Evolutionary conservation across 2,113 vertebrate species (phyloP), one percentile per base, ranked within the genome.

Genomic region (Notarius quadriscutis): DNA sequence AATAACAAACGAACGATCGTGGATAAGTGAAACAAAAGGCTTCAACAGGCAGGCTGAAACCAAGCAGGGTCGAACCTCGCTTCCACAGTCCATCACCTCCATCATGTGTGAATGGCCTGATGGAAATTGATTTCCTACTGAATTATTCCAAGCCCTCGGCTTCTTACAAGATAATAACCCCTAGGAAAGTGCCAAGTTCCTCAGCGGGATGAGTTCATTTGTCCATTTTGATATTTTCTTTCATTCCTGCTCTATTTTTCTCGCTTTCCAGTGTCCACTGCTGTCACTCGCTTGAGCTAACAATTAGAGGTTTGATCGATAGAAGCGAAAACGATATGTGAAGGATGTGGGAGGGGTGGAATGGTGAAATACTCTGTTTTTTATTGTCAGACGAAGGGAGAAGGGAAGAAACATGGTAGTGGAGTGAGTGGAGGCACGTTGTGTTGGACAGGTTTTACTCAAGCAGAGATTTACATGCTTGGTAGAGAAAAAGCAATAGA

Each of bases 121-220:
- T 94, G 91, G 89, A 95, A 95, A 95, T 95, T 92, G 94, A 95
- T 95, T 94, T 94, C 89, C 91, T 84, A 92, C 93, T 93, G 92
- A 94, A 93, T 94, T 94, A 95, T 94, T 93, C 83, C 53, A 69
- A 72, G 69, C 87, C 87, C 85, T 90, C 84, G 87, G 87, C 89
- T 89, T 91, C 27, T 15, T 88, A 82, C 72, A 87, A 89, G 88
- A 89, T 74, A 88, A 89, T 88, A 91, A 89, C 85, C 87, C 83
- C 81, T 80, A 74, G 71, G 55, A 84, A 89, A 84, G 80, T 83
- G 81, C 80, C 53, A 86, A 78, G 72, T 81, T 82, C 86, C 67
- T 89, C 78, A 55, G 79, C 25, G n/a, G 55, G 83, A 87, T 92
- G 67, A 87, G 89, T 93, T 92, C 92, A 93, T 92, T 92, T 92